Evolutionary conservation across 2,797 vertebrate species (phyloP), one percentile per base, ranked within the genome.

Genomic region (Acanthiza pusilla): DNA sequence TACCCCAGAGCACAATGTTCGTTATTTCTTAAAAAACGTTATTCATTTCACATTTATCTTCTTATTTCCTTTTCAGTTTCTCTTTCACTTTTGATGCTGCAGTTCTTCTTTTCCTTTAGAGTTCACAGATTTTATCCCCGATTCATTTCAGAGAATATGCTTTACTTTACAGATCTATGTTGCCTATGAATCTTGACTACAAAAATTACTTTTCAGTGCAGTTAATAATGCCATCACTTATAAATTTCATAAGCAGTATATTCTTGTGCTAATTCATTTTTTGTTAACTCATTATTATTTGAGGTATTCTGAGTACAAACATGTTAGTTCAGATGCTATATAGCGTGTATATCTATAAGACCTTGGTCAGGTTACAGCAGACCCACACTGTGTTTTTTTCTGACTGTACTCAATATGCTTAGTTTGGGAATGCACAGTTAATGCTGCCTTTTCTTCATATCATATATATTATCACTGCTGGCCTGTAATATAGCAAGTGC

Each of bases 161-260:
- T 77, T 70, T 30, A 68, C 84, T 94, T 83, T 67, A 55, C 29
- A 65, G 38, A 38, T 53, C 16, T 45, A 26, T 30, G 12, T 92
- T 96, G 71, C 66, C 43, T 72, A 36, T 53, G 51, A 96, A 85
- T 96, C 89, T 96, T 94, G 42, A 63, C 79, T 72, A 77, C 18
- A n/a, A 67, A 77, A 75, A 66, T 66, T 88, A 47, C 72, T 94
- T 95, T 77, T 77, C 45, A 42, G 29, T 54, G n/a, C 45, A 57
- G 95, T 88, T 95, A 95, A 77, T 94, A 96, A 85, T 86, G 7
- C 27, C 13, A 42, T 85, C 4, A 72, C 85, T 95, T 80, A 83
- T 68, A 85, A 93, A 79, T 73, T 94, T 65, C 13, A 21, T 66
- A 95, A 90, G 70, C 60, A 85, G 34, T 61, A 60, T 68, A 32